Conservation (phyloP, 1,140 invertebrate genomes). For the Musca vetustissima region DNA sequence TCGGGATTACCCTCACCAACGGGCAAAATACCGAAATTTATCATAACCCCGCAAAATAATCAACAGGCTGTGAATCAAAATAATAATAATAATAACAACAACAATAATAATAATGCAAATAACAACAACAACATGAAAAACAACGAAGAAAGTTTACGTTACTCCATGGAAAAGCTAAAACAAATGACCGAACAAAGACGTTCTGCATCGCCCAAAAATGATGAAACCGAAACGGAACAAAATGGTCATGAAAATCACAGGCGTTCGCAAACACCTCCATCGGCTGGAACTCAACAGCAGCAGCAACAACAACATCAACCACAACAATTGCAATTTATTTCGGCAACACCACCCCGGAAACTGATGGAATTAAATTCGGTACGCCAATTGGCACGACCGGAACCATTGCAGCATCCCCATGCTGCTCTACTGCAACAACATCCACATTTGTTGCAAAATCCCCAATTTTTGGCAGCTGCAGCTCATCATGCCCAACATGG, state of each 20-base stretch:
- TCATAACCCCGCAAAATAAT: constrained; percentile 32
- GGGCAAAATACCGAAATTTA: constrained; percentile 50
- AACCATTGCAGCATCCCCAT: constrained; percentile 51
- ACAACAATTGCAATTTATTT: constrained; percentile 27
- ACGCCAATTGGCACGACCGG: constrained; percentile 44
- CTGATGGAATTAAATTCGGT: constrained; percentile 38
- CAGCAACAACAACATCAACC: constrained; percentile 31
- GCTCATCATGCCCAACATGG: constrained; percentile 47
- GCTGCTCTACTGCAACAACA: constrained; percentile 50
- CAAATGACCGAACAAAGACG: constrained; percentile 51
- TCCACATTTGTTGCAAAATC: constrained; percentile 50
- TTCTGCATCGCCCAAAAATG: constrained; percentile 30
- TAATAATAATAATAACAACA: constrained; percentile 22
- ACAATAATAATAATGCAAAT: neutral
- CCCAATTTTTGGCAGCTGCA: constrained; percentile 46
- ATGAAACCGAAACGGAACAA: constrained; percentile 29
- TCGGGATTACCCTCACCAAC: constrained; percentile 23
- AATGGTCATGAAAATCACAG: constrained; percentile 37
- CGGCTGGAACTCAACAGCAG: constrained; percentile 21
- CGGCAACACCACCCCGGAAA: constrained; percentile 38
- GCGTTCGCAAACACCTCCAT: constrained; percentile 34
- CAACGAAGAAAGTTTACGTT: constrained; percentile 44
- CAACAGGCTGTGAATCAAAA: neutral
- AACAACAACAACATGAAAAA: constrained; percentile 25
- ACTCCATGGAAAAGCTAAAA: constrained; percentile 50